These are phyloP conservation scores for Lethenteron reissneri DNA, from an alignment of 2,113 vertebrate genomes.

Conservation along the genomic window DNA sequence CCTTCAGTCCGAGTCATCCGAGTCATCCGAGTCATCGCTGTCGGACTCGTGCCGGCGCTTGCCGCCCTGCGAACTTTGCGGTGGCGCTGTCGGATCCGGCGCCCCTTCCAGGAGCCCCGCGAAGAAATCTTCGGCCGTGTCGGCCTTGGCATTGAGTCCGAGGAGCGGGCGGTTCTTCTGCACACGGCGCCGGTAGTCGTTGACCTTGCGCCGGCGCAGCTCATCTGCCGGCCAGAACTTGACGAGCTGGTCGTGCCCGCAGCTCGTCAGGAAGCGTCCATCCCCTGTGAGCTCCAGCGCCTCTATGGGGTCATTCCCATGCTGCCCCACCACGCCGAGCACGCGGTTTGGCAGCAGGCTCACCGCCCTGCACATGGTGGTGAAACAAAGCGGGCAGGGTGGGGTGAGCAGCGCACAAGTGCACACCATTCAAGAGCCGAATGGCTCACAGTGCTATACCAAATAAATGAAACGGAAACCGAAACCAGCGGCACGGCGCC, in stretches of 20 bases:
- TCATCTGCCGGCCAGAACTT: constrained; percentile 72
- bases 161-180: constrained; percentile 42
- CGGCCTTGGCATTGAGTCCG: constrained; percentile 53
- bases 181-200: constrained; percentile 54
- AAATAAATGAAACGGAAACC: too few relatives aligned
- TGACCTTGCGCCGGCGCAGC: constrained; percentile 28
- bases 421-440: too few relatives aligned
- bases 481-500: too few relatives aligned
- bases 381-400: too few relatives aligned
- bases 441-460: too few relatives aligned
- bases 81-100: background rate
- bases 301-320: constrained; percentile 57
- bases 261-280: constrained; percentile 45
- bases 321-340: constrained; percentile 65
- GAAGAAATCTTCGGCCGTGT: constrained; percentile 45
- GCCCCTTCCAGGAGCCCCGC: constrained; percentile 25
- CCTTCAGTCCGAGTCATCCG: too few relatives aligned
- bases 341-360: constrained; percentile 69
- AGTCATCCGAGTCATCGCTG: too few relatives aligned
- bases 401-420: background rate
- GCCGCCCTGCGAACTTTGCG: too few relatives aligned
- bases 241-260: constrained; percentile 60
- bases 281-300: constrained; percentile 38
- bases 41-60: too few relatives aligned
- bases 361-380: constrained; percentile 31